Conservation (phyloP, 2,888 invertebrate species). For the Andricus curvator region DNA sequence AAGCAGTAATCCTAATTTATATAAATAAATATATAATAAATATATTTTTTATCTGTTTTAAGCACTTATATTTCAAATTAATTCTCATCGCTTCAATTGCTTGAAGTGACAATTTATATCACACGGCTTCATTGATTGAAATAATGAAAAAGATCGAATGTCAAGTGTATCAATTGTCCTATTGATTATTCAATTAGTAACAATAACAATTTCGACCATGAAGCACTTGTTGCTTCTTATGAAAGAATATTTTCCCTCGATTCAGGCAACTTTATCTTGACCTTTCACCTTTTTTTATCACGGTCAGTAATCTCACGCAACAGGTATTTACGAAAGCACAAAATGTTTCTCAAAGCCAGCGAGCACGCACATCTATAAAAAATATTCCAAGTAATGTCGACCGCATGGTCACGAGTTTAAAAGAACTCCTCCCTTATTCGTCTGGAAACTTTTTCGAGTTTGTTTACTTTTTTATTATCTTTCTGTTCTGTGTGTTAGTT, state of each 20-base stretch:
- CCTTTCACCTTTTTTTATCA: background rate
- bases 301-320: background rate
- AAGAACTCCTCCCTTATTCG: no score
- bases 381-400: no score
- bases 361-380: no score
- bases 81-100: background rate
- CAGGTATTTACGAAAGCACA: background rate
- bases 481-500: no score
- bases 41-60: background rate
- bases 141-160: background rate
- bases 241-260: background rate
- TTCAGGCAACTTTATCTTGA: background rate
- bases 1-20: no score
- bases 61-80: background rate
- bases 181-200: background rate
- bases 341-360: no score
- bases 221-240: background rate
- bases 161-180: background rate
- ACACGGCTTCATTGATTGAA: background rate
- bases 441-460: no score
- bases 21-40: no score
- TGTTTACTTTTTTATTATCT: no score
- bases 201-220: background rate
- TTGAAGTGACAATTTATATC: background rate
- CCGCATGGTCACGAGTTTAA: no score